phyloP scores from a whole-genome alignment of 2,113 vertebrate species.

The Carlito syrichta region DNA sequence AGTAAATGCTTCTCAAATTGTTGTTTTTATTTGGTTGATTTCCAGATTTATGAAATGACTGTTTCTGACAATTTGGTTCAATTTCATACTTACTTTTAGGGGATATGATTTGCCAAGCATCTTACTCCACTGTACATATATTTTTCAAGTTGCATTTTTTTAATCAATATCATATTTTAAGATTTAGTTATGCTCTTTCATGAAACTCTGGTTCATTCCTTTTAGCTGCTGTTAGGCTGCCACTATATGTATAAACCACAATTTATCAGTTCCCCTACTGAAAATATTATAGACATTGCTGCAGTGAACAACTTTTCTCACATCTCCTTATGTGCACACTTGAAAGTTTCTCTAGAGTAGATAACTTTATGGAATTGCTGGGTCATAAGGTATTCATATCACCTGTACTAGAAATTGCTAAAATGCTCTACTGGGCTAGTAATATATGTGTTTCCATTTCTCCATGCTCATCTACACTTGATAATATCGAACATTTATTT shows the following conservation, averaged over 20 bases:
- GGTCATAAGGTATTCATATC: background rate
- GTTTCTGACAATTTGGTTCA: background rate
- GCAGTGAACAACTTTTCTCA: background rate
- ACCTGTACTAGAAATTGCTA: background rate
- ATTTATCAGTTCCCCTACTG: background rate
- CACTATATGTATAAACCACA: background rate
- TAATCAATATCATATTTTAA: background rate
- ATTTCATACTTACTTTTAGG: background rate
- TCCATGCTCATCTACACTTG: no score
- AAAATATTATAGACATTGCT: background rate
- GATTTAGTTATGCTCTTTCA: background rate
- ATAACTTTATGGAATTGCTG: background rate
- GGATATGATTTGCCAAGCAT: background rate
- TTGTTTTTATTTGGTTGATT: background rate
- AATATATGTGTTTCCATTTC: background rate
- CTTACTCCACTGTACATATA: background rate
- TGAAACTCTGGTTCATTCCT: background rate
- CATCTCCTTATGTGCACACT: background rate
- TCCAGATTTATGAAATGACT: background rate
- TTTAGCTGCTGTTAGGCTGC: background rate
- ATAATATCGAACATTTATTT: background rate
- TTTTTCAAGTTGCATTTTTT: background rate
- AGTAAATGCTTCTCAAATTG: background rate
- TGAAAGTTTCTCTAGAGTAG: background rate
- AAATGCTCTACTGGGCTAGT: background rate